phyloP scores from a whole-genome alignment of 1,140 invertebrate species.

The Drosophila watanabei region DNA sequence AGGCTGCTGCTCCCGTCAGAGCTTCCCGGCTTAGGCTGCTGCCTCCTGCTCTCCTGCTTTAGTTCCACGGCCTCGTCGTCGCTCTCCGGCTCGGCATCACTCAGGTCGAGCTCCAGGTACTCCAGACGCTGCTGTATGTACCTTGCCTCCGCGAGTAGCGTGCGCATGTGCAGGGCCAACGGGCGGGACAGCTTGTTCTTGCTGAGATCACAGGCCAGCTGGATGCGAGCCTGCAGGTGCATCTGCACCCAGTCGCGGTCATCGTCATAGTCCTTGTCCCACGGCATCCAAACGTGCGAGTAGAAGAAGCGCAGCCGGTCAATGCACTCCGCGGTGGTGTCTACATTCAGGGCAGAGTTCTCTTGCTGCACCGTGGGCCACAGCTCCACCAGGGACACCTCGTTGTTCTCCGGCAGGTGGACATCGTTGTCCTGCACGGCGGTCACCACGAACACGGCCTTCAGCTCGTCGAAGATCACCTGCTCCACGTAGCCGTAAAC shows the following conservation, averaged over 20 bases:
- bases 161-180: slow-evolving; percentile 87
- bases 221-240: slow-evolving; percentile 87
- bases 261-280: slow-evolving; percentile 88
- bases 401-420: slow-evolving; percentile 87
- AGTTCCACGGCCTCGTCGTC: slow-evolving; percentile 66
- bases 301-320: slow-evolving; percentile 89
- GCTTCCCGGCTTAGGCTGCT: slow-evolving; percentile 30
- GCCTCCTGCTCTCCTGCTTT: slow-evolving; percentile 49
- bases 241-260: slow-evolving; percentile 87
- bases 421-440: slow-evolving; percentile 88
- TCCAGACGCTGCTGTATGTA: slow-evolving; percentile 87
- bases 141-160: slow-evolving; percentile 87
- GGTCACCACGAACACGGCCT: slow-evolving; percentile 86
- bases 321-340: slow-evolving; percentile 86
- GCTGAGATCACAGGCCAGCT: slow-evolving; percentile 88
- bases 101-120: slow-evolving; percentile 86
- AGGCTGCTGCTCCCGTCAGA: slow-evolving; percentile 46
- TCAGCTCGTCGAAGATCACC: slow-evolving; percentile 86
- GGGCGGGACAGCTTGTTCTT: slow-evolving; percentile 83
- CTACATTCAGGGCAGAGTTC: slow-evolving; percentile 85
- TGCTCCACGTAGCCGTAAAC: slow-evolving; percentile 87
- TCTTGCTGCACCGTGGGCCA: slow-evolving; percentile 88
- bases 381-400: slow-evolving; percentile 87
- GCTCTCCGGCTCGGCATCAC: slow-evolving; percentile 84
- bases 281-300: slow-evolving; percentile 88